Percentiles rank a stretch among this genome's conserved stretches.
Evolutionary conservation across 2,113 vertebrate genomes (phyloP).

Genomic region (Trichomycterus rosablanca): DNA sequence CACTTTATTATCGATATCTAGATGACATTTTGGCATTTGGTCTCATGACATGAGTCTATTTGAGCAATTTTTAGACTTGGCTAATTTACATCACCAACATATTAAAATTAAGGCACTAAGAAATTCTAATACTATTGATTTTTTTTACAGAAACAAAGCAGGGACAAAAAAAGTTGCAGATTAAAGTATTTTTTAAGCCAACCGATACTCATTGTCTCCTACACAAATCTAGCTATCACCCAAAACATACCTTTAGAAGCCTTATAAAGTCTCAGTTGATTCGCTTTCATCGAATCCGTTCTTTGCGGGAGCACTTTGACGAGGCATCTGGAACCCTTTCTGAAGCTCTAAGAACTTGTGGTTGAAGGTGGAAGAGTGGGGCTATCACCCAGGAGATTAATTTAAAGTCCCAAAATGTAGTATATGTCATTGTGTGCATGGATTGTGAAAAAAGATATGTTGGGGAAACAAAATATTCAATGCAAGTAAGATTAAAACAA

Average conservation of each 20-base stretch:
- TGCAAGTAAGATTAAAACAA: not conserved
- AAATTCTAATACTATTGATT: not conserved
- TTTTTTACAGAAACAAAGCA: not conserved
- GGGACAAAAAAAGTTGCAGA: not conserved
- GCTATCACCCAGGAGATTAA: not conserved
- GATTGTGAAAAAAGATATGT: not conserved
- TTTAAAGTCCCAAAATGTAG: not conserved
- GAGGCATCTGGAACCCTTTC: slow-evolving; percentile 2
- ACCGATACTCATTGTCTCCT: slow-evolving; percentile 25
- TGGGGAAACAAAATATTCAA: not conserved
- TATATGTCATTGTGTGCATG: not conserved
- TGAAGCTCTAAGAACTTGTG: not conserved
- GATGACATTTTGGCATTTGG: not conserved
- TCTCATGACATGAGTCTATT: not conserved
- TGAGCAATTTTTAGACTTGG: not conserved
- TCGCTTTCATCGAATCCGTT: slow-evolving; percentile 11
- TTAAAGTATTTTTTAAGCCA: slow-evolving; percentile 9
- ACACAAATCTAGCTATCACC: slow-evolving; percentile 17
- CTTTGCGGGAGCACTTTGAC: not conserved
- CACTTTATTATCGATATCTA: not conserved
- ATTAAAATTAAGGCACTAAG: not conserved
- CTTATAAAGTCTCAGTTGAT: slow-evolving; percentile 24
- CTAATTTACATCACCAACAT: not conserved
- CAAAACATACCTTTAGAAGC: slow-evolving; percentile 16
- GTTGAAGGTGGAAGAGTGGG: not conserved